A percentile compares a stretch with the other conserved stretches of the same genome.
Conservation (phyloP, 1,140 invertebrate genomes). For the Rhynchophorus ferrugineus region DNA sequence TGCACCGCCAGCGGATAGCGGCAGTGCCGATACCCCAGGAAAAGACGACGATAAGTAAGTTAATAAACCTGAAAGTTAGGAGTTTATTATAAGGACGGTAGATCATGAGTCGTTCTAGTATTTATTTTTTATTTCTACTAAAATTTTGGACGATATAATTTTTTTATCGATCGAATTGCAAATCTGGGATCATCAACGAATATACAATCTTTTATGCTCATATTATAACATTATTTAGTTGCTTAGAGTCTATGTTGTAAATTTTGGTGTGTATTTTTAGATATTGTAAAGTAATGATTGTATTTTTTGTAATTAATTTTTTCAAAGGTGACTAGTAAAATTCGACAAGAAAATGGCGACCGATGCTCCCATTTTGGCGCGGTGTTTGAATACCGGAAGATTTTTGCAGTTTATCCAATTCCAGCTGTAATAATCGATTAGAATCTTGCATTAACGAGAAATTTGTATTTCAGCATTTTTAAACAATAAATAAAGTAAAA, state of each 20-base stretch:
- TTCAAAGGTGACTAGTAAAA: constrained; percentile 8
- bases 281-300: constrained; percentile 13
- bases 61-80: no score
- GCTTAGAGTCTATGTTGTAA: constrained; percentile 16
- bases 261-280: constrained; percentile 18
- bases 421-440: neutral
- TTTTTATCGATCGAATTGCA: constrained; percentile 10
- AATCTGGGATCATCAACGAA: constrained; percentile 31
- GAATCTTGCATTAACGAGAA: constrained; percentile 2
- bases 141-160: neutral
- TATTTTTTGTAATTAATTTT: constrained; percentile 11
- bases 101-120: constrained; percentile 14
- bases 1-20: constrained; percentile 52
- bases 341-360: constrained; percentile 39
- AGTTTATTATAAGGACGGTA: no score
- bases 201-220: constrained; percentile 8
- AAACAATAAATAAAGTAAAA: neutral
- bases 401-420: constrained; percentile 5
- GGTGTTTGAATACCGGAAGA: constrained; percentile 24
- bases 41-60: constrained; percentile 67
- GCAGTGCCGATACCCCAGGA: constrained; percentile 56
- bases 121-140: constrained; percentile 11
- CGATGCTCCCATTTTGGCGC: constrained; percentile 25
- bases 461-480: constrained; percentile 3
- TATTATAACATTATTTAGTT: constrained; percentile 7